phyloP scores from a whole-genome alignment of 2,888 invertebrate species.

The Ochropacha duplaris region DNA sequence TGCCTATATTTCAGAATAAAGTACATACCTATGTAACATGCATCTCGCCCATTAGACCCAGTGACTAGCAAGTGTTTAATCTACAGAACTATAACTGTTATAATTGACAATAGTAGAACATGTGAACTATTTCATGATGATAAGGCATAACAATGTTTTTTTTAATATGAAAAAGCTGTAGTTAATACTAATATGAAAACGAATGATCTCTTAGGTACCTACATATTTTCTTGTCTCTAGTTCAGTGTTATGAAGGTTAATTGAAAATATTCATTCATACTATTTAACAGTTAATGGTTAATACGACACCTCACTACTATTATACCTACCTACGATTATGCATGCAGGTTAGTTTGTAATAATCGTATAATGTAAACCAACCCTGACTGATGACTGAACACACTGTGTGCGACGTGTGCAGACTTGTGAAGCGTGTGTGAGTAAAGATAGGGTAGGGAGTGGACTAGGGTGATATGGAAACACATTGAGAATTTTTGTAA shows the following conservation, averaged over 20 bases:
- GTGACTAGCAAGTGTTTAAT: background rate
- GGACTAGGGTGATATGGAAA: constrained; percentile 83
- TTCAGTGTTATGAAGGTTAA: background rate
- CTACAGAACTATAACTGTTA: background rate
- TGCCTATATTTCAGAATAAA: background rate
- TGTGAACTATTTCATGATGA: no score
- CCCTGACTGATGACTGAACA: no score
- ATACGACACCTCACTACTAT: background rate
- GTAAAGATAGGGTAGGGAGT: constrained; percentile 48
- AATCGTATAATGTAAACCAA: constrained; percentile 22
- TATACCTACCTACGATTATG: background rate
- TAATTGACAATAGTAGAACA: no score
- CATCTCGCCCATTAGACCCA: background rate
- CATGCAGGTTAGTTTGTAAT: background rate
- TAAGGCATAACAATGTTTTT: no score
- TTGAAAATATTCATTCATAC: background rate
- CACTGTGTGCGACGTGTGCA: constrained; percentile 23
- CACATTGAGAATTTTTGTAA: constrained; percentile 87
- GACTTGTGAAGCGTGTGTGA: constrained; percentile 30
- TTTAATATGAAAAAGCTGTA: no score
- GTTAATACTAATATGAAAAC: no score
- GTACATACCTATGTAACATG: background rate
- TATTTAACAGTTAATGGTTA: background rate
- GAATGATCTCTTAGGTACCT: no score
- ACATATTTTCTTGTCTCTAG: background rate